Base-by-base conservation (phyloP, 2,113 vertebrate genomes). In the Gallinago undulata region DNA sequence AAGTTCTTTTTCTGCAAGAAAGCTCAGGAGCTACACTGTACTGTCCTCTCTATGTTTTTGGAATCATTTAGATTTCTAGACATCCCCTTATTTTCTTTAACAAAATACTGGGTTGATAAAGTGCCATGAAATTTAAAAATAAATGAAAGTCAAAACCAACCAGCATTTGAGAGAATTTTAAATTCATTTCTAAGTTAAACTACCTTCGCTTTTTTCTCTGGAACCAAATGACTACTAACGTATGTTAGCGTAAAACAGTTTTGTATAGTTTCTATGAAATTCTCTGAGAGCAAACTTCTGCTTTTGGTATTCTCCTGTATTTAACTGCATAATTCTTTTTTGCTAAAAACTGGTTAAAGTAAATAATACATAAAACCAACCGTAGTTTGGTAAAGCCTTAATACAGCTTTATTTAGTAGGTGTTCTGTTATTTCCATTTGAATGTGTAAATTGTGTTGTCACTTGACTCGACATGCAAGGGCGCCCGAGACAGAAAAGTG, bases 11-110 rank as follows among this genome's bases (percentile, higher is more conserved):
- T 68, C 41, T 81, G n/a, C 41, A 82, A 75, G 70, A 85, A 81
- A 69, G 10, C n/a, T 94, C 59, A 45, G 78, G 35, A 94, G 48
- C 48, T 76, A 14, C 62, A 13, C 12, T 83, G 11, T 51, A 23
- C 43, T 75, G 53, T 87, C 57, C 35, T 85, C 0, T 1, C 50
- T 72, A 13, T 47, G 43, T 28, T 79, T 90, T 73, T 4, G 10
- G 30, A 83, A 62, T 56, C 24, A 30, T 72, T 89, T 75, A 4
- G 35, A 35, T 81, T 92, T 89, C 57, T 35, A 76, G 62, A 37
- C 35, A 18, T 76, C 37, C 51, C 51, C 30, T 92, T 39, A 59
- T 90, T 94, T 92, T 94, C 60, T 87, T 21, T 67, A 51, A 79
- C 30, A 91, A 47, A 81, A 72, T 53, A 56, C 18, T 23, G 39